A percentile compares a stretch with the other conserved stretches of the same genome.
Conservation (phyloP, 2,888 invertebrate species). For the Mythimna loreyi region DNA sequence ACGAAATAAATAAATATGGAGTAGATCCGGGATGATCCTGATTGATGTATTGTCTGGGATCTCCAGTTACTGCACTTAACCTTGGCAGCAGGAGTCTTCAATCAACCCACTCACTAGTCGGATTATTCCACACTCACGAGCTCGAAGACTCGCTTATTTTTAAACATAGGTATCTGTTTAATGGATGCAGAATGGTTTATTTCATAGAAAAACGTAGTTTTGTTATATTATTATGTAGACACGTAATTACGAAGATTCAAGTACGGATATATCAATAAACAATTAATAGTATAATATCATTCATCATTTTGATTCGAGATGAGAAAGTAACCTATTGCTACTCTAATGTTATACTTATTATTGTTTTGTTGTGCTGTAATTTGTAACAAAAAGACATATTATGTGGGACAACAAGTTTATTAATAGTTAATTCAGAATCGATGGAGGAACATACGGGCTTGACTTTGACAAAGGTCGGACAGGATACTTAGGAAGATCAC, state of each 20-base stretch:
- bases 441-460: conserved; percentile 34
- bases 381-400: conserved; percentile 25
- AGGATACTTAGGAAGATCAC: conserved; percentile 62
- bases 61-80: conserved; percentile 55
- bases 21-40: conserved; percentile 73
- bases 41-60: conserved; percentile 73
- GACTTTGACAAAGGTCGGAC: conserved; percentile 67
- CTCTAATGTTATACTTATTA: neutral
- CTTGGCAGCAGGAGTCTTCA: conserved; percentile 42
- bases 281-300: no score
- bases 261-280: no score
- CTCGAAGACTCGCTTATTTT: conserved; percentile 22
- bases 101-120: conserved; percentile 41
- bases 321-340: neutral
- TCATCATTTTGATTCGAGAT: neutral
- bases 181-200: conserved; percentile 18
- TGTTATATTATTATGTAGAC: no score
- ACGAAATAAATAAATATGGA: conserved; percentile 74
- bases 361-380: neutral
- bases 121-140: conserved; percentile 39
- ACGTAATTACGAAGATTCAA: no score
- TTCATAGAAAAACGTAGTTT: neutral
- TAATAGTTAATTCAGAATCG: conserved; percentile 59
- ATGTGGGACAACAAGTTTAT: conserved; percentile 38
- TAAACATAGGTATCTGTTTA: conserved; percentile 24